Evolutionary conservation across 2,113 vertebrate genomes (phyloP).

Genomic region (Tringa solitaria): DNA sequence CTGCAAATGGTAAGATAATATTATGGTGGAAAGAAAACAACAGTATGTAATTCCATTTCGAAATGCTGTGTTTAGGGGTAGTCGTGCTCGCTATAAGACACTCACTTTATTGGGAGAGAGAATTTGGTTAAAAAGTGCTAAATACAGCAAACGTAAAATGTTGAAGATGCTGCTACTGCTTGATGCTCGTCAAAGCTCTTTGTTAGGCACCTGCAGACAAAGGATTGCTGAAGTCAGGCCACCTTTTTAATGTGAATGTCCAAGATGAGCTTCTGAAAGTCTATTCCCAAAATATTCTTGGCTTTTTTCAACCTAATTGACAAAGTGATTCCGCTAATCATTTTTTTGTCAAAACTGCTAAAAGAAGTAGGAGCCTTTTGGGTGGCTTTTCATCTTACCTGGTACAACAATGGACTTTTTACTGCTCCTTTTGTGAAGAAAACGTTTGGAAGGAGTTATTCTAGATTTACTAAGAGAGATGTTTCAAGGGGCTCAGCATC

Average conservation of each 20-base stretch:
- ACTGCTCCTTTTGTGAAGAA: constrained; percentile 21
- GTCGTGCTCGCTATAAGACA: background rate
- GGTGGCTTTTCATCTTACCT: background rate
- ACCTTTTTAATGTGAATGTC: background rate
- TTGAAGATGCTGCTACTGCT: background rate
- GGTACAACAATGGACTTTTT: background rate
- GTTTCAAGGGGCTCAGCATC: background rate
- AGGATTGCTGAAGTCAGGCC: background rate
- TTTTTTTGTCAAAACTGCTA: background rate
- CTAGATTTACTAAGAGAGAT: background rate
- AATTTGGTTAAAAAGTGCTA: background rate
- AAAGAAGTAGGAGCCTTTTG: background rate
- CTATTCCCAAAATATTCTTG: background rate
- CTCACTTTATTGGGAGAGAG: background rate
- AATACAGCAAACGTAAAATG: background rate
- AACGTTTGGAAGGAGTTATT: background rate
- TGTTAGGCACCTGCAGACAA: background rate
- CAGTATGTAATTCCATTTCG: background rate
- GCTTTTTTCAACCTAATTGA: background rate
- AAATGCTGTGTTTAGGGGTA: constrained; percentile 9
- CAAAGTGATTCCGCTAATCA: background rate
- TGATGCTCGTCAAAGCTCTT: background rate
- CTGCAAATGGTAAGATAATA: background rate
- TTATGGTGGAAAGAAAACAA: background rate
- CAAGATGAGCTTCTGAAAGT: background rate